A percentile compares a stretch with the other conserved stretches of the same genome.
Conservation (phyloP, 2,113 vertebrate species). For the human (Homo sapiens) region GRCh38 chr3:16530501-16531000, state of each 20-base stretch:
- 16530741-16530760: background rate
- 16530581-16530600: background rate
- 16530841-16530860: background rate
- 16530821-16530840: background rate
- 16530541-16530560: background rate
- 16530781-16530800: background rate
- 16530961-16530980: background rate
- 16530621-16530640: background rate
- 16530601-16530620: background rate
- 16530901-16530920: no score
- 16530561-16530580: background rate
- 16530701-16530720: background rate
- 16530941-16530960: background rate
- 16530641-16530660: background rate
- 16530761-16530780: background rate
- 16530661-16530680: background rate
- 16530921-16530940: no score
- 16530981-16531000: background rate
- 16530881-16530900: background rate
- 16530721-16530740: background rate
- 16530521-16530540: background rate
- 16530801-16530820: no score
- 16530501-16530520: background rate
- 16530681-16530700: background rate
- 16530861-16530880: background rate